Base-by-base conservation (phyloP, 2,888 invertebrate genomes). In the Trissolcus brochymenae region DNA sequence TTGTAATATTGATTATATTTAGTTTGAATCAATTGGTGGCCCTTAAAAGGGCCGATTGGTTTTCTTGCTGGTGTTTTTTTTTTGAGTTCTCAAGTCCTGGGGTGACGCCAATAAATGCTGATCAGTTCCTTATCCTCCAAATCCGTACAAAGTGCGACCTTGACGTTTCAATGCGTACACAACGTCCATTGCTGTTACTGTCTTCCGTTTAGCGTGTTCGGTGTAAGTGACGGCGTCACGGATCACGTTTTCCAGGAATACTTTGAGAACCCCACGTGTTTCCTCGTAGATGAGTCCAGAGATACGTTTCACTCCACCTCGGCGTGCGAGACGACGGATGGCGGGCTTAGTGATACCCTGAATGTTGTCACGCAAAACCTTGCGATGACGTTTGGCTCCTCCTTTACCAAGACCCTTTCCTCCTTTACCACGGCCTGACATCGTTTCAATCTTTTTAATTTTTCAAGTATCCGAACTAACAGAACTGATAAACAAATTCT, bases 301-400 rank as follows among this genome's bases (percentile, higher is more conserved):
- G 40, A 67, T 66, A 21, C 50, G 56, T 56, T 86, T 68, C 1
- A 68, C 68, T 40, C 68, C 60, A 43, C 68, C 68, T 29, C 54
- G 87, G 59, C 90, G 88, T 77, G 90, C 91, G 6, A 70, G 14
- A 14, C 61, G 92, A 84, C 94, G 91, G 79, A 94, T 94, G 0
- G 94, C 94, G 0, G 94, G 94, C 81, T 93, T 94, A 0, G 94
- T 94, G 78, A 95, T 94, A 17, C 94, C 94, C 84, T 94, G 94
- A 87, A 94, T 94, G 87, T 94, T 94, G 87, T 94, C 94, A 67
- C 94, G 91, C 6, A 94, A 87, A 0, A 95, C 94, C 89, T 95
- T 95, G 71, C 95, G 91, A 90, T 95, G 95, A 80, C 95, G 94
- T 88, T 95, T 95, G 49, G 95, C 95, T 75, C 94, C 95, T 81